phyloP scores from a whole-genome alignment of 2,888 invertebrate genomes.

The Scelioninae gen. 2 region DNA sequence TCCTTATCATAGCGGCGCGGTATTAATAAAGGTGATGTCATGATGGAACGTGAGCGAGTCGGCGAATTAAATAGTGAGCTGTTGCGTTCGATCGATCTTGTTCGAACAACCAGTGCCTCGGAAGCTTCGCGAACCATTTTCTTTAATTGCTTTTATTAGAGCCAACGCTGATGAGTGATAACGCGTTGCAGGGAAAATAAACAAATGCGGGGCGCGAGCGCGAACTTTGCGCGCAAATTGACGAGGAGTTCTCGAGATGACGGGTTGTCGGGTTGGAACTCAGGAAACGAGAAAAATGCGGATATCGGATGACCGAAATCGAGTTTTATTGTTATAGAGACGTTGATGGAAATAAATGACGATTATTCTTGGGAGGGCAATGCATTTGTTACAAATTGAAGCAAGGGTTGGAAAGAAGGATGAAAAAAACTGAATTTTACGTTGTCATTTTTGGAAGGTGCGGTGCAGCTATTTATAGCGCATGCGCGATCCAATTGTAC shows the following conservation, averaged over 20 bases:
- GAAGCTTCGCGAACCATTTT: slow-evolving; percentile 42
- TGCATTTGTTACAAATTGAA: no score
- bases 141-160: slow-evolving; percentile 51
- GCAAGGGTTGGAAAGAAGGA: no score
- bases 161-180: slow-evolving; percentile 34
- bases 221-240: slow-evolving; percentile 19
- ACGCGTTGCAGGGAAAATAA: slow-evolving; percentile 15
- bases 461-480: no score
- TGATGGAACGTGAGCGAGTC: slow-evolving; percentile 46
- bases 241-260: slow-evolving; percentile 4
- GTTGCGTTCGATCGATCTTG: slow-evolving; percentile 45
- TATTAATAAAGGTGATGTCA: slow-evolving; percentile 60
- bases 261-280: background rate
- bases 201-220: slow-evolving; percentile 29
- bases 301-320: no score
- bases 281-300: no score
- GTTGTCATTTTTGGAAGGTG: no score
- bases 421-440: no score
- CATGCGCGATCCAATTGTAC: no score
- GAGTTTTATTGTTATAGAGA: no score
- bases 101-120: slow-evolving; percentile 40
- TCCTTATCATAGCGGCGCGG: slow-evolving; percentile 52
- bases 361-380: no score
- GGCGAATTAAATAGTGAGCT: slow-evolving; percentile 41
- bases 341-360: no score